These are phyloP conservation scores for Myrmecophaga tridactyla DNA, from an alignment of 2,113 vertebrate genomes.

Conservation along the genomic window DNA sequence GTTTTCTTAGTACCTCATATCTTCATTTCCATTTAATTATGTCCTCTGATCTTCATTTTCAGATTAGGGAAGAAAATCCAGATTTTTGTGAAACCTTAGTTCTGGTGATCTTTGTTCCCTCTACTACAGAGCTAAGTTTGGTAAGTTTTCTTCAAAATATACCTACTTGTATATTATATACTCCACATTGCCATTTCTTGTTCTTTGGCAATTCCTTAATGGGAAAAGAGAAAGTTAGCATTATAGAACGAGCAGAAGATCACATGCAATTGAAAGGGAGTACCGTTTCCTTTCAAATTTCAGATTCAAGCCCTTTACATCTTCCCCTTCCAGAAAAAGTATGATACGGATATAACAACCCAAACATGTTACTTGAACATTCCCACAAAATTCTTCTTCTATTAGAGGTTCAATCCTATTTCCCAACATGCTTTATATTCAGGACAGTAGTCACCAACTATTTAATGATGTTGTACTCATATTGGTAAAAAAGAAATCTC, in stretches of 20 bases:
- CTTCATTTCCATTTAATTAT: neutral
- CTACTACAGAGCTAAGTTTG: neutral
- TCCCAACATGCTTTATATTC: neutral
- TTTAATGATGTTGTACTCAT: neutral
- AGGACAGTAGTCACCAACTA: neutral
- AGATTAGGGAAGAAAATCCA: neutral
- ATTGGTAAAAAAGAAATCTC: neutral
- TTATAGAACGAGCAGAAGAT: neutral
- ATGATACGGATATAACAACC: neutral
- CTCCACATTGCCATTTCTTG: neutral
- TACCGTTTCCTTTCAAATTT: neutral
- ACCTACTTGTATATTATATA: neutral
- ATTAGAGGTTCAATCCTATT: neutral
- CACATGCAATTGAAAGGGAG: neutral
- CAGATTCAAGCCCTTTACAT: neutral
- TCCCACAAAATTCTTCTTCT: neutral
- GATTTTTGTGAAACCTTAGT: neutral
- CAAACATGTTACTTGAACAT: neutral
- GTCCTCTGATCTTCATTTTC: neutral
- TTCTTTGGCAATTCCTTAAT: neutral
- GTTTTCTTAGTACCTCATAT: neutral
- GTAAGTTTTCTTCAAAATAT: neutral
- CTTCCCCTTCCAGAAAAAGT: neutral
- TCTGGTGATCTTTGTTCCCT: neutral
- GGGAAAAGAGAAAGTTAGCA: neutral